A percentile compares a stretch with the other conserved stretches of the same genome.
These are phyloP conservation scores for Tachina grossa DNA, from an alignment of 2,888 invertebrate species.

Conservation along the genomic window DNA sequence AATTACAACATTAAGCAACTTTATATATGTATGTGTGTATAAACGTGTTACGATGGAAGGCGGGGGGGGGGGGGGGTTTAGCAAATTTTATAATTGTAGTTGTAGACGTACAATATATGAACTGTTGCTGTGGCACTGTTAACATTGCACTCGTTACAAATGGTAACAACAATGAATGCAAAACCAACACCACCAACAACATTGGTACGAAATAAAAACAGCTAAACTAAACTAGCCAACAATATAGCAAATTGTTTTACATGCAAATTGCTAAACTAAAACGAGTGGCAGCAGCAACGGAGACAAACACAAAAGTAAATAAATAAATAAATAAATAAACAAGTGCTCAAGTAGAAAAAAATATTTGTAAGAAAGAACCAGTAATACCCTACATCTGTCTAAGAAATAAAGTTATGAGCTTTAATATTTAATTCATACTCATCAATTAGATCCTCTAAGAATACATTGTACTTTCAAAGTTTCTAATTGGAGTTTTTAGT, in stretches of 20 bases:
- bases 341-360: not conserved
- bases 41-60: conserved; percentile 30
- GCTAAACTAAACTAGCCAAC: conserved; percentile 64
- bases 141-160: conserved; percentile 65
- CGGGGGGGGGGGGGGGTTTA: not conserved
- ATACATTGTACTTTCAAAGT: too few species aligned
- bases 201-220: conserved; percentile 31
- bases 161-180: conserved; percentile 70
- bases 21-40: conserved; percentile 21
- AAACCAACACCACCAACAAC: conserved; percentile 45
- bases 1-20: conserved; percentile 64
- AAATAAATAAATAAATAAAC: conserved; percentile 49
- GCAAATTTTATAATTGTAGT: not conserved
- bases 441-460: too few species aligned
- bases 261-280: conserved; percentile 78
- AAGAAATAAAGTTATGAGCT: too few species aligned
- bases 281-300: conserved; percentile 37
- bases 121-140: conserved; percentile 65
- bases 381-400: not conserved
- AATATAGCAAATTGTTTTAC: conserved; percentile 77
- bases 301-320: conserved; percentile 39
- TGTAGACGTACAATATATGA: conserved; percentile 47
- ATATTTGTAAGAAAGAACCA: not conserved
- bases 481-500: too few species aligned
- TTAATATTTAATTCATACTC: too few species aligned